Evolutionary conservation across 1,140 invertebrate species (phyloP).

Genomic region (Akabosia matsudoensis): DNA sequence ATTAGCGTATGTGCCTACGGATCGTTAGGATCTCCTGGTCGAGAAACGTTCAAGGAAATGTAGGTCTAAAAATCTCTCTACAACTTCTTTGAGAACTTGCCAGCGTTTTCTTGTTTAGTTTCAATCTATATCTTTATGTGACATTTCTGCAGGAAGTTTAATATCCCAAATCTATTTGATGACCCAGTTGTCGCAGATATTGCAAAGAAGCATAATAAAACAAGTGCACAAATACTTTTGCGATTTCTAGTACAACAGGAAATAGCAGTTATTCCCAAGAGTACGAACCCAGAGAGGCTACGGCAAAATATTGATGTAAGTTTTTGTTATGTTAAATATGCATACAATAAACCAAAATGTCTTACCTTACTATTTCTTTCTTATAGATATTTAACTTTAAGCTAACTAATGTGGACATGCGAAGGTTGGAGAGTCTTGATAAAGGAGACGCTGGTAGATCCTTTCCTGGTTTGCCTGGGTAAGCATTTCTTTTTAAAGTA

Average conservation of each 20-base stretch:
- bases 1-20: slow-evolving; percentile 78
- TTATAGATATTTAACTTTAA: slow-evolving; percentile 61
- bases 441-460: slow-evolving; percentile 59
- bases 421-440: slow-evolving; percentile 57
- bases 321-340: background rate
- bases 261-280: slow-evolving; percentile 81
- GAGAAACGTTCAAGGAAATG: background rate
- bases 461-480: slow-evolving; percentile 48
- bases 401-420: slow-evolving; percentile 56
- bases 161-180: slow-evolving; percentile 53
- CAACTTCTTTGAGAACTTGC: too few species aligned
- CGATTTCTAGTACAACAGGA: slow-evolving; percentile 69
- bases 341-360: background rate
- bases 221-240: slow-evolving; percentile 73
- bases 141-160: background rate
- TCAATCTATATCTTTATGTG: too few species aligned
- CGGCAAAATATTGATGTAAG: slow-evolving; percentile 58
- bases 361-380: background rate
- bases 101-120: too few species aligned
- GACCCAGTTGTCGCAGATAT: slow-evolving; percentile 66
- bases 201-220: slow-evolving; percentile 65
- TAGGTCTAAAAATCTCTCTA: too few species aligned
- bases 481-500: slow-evolving; percentile 10
- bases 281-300: slow-evolving; percentile 67
- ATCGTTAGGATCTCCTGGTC: slow-evolving; percentile 72